phyloP scores from a whole-genome alignment of 2,888 invertebrate genomes.

The Dryobotodes eremita region DNA sequence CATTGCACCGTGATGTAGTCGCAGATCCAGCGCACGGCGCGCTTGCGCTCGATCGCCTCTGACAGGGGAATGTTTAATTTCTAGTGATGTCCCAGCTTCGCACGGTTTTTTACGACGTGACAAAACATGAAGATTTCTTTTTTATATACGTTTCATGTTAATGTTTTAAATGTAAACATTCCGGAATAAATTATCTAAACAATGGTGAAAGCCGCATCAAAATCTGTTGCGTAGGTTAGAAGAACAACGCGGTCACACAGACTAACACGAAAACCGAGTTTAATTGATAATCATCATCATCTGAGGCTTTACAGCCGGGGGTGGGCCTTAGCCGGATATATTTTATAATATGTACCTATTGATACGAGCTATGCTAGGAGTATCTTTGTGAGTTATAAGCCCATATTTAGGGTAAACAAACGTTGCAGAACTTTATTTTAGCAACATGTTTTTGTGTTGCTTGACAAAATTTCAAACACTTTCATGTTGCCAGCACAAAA shows the following conservation, averaged over 20 bases:
- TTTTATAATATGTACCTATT: not conserved
- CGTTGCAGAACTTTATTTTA: too few species aligned
- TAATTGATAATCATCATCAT: not conserved
- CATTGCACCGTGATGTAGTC: conserved; percentile 99
- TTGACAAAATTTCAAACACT: not conserved
- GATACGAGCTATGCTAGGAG: not conserved
- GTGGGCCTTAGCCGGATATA: too few species aligned
- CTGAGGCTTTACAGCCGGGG: too few species aligned
- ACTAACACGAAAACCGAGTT: not conserved
- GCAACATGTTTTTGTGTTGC: not conserved
- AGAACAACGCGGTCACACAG: not conserved
- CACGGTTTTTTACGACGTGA: not conserved
- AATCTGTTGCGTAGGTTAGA: not conserved
- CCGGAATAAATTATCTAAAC: not conserved
- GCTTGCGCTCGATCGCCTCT: conserved; percentile 97
- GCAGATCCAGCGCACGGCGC: conserved; percentile 99
- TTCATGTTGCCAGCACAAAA: not conserved
- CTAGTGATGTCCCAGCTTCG: not conserved
- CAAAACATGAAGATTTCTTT: not conserved
- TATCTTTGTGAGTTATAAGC: not conserved
- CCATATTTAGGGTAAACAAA: too few species aligned
- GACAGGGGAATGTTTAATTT: conserved; percentile 55
- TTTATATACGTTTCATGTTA: too few species aligned
- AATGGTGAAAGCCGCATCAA: not conserved
- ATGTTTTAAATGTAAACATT: too few species aligned